phyloP scores from a whole-genome alignment of 2,113 vertebrate species.

The Tringa solitaria region DNA sequence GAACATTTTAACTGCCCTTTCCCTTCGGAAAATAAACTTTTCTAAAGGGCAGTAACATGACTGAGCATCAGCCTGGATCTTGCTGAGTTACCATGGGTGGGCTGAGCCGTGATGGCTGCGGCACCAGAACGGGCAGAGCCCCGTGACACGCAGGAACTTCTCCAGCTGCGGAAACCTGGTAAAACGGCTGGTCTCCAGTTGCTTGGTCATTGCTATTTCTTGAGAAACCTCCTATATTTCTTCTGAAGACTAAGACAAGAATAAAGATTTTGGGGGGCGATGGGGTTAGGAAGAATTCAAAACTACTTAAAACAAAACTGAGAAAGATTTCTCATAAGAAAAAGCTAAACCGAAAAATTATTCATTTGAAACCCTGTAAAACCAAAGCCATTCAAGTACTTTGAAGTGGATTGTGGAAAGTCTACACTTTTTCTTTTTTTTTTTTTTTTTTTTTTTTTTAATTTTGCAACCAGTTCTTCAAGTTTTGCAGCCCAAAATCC shows the following conservation, averaged over 20 bases:
- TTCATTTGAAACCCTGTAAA: not conserved
- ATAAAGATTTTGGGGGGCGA: not conserved
- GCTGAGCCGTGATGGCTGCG: accelerated
- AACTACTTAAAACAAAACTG: not conserved
- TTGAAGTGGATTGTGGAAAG: not conserved
- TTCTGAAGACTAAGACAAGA: not conserved
- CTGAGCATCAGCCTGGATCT: not conserved
- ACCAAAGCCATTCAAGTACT: not conserved
- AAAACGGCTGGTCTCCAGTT: not conserved
- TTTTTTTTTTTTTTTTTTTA: not conserved
- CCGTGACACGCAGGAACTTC: not conserved
- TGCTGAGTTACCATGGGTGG: not conserved
- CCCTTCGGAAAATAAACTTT: not conserved
- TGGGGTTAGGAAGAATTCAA: not conserved
- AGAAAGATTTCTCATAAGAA: not conserved
- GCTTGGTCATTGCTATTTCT: not conserved
- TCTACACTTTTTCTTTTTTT: not conserved
- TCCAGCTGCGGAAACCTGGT: not conserved
- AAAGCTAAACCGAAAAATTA: not conserved
- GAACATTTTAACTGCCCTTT: not conserved
- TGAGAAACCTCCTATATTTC: not conserved
- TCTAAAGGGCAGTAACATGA: accelerated
- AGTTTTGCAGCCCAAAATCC: not conserved
- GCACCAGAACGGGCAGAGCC: not conserved
- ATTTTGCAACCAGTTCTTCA: not conserved